Evolutionary conservation across 2,113 vertebrate genomes (phyloP).

Genomic region (Charadrius vociferus): DNA sequence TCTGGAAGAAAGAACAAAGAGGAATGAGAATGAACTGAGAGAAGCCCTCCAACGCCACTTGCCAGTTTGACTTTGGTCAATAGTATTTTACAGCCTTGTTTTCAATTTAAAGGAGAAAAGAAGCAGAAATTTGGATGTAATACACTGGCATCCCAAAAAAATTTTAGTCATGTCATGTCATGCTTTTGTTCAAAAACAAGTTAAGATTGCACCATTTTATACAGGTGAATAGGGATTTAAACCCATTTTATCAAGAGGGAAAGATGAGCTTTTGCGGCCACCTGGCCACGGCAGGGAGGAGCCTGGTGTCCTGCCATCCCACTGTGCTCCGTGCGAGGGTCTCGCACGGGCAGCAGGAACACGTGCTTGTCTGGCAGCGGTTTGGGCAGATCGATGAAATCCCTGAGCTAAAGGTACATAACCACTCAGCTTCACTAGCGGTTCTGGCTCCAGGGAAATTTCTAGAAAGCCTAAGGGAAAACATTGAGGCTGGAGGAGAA

Average conservation of each 20-base stretch:
- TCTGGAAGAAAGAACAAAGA: background rate
- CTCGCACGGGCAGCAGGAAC: background rate
- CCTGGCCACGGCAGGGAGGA: background rate
- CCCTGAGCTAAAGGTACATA: background rate
- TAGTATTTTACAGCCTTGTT: background rate
- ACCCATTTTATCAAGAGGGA: background rate
- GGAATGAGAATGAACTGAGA: background rate
- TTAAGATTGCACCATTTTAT: background rate
- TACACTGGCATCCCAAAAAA: background rate
- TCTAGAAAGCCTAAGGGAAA: background rate
- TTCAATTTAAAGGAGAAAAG: background rate
- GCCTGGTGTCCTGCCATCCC: background rate
- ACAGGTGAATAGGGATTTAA: background rate
- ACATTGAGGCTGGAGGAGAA: background rate
- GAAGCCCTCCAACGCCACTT: background rate
- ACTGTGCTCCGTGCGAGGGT: accelerated
- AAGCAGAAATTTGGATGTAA: background rate
- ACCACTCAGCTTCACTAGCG: background rate
- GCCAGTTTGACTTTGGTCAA: background rate
- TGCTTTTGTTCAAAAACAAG: background rate
- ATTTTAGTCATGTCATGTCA: background rate
- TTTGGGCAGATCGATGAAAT: background rate
- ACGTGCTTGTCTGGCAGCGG: background rate
- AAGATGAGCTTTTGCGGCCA: background rate
- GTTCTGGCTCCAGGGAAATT: background rate